phyloP scores from a whole-genome alignment of 1,140 invertebrate genomes.

The Papilio polytes region DNA sequence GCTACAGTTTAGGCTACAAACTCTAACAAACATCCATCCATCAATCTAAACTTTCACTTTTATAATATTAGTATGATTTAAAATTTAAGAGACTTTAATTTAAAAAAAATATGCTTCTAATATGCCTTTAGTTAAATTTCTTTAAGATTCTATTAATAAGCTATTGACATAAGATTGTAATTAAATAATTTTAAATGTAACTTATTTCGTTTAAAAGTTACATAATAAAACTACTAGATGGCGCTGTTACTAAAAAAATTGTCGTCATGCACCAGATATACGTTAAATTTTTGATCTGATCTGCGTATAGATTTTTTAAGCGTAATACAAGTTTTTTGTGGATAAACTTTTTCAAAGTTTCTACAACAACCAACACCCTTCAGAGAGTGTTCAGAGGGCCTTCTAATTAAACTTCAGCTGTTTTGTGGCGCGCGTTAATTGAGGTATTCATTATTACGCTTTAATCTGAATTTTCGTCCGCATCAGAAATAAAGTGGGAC shows the following conservation, averaged over 20 bases:
- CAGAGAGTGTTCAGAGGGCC: not conserved
- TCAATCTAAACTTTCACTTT: too few species aligned
- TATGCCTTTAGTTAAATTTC: not conserved
- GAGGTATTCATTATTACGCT: conserved; percentile 38
- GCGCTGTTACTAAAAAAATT: not conserved
- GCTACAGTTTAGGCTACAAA: too few species aligned
- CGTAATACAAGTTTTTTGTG: not conserved
- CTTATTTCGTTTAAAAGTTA: not conserved
- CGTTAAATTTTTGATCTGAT: not conserved
- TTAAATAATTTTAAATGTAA: not conserved
- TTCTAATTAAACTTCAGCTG: conserved; percentile 39
- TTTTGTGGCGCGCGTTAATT: conserved; percentile 37
- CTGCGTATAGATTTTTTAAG: not conserved
- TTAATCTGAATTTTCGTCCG: conserved; percentile 19
- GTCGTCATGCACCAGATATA: not conserved
- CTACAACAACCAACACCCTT: conserved; percentile 2
- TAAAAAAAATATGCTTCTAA: not conserved
- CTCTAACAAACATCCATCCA: too few species aligned
- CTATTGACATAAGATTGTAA: too few species aligned
- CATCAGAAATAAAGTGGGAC: conserved; percentile 6
- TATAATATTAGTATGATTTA: too few species aligned
- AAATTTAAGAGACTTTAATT: too few species aligned
- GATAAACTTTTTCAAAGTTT: conserved; percentile 12
- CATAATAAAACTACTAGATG: not conserved
- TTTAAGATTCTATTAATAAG: too few species aligned